Conservation (phyloP, 2,113 vertebrate genomes). For the Catharus fuscescens region DNA sequence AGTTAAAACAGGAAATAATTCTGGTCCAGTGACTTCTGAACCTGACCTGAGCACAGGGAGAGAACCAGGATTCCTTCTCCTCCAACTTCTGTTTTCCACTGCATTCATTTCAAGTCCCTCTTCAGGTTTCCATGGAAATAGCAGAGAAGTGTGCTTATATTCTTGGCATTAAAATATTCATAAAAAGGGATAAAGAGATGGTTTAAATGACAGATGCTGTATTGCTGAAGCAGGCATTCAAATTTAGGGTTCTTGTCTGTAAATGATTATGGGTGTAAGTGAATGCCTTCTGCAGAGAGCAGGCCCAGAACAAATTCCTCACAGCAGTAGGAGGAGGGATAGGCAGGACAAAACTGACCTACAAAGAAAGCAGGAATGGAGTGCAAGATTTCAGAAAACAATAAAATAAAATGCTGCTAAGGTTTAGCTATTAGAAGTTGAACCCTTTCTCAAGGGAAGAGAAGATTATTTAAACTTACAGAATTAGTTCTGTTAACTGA, state of each 20-base stretch:
- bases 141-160: constrained; percentile 37
- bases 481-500: background rate
- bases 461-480: background rate
- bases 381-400: background rate
- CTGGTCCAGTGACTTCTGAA: background rate
- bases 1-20: background rate
- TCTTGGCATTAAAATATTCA: constrained; percentile 68
- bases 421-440: background rate
- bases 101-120: constrained; percentile 39
- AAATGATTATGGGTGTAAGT: background rate
- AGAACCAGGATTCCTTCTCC: background rate
- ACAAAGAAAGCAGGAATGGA: background rate
- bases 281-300: background rate
- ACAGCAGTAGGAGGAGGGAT: background rate
- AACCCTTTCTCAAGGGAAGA: background rate
- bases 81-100: constrained; percentile 38
- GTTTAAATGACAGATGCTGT: constrained; percentile 54
- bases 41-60: background rate
- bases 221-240: constrained; percentile 34
- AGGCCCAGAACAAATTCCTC: background rate
- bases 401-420: background rate
- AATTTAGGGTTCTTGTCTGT: background rate
- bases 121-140: constrained; percentile 73
- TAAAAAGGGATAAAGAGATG: constrained; percentile 41
- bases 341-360: background rate